A percentile compares a stretch with the other conserved stretches of the same genome.
phyloP scores from a whole-genome alignment of 2,797 vertebrate species.

The Smutsia gigantea region DNA sequence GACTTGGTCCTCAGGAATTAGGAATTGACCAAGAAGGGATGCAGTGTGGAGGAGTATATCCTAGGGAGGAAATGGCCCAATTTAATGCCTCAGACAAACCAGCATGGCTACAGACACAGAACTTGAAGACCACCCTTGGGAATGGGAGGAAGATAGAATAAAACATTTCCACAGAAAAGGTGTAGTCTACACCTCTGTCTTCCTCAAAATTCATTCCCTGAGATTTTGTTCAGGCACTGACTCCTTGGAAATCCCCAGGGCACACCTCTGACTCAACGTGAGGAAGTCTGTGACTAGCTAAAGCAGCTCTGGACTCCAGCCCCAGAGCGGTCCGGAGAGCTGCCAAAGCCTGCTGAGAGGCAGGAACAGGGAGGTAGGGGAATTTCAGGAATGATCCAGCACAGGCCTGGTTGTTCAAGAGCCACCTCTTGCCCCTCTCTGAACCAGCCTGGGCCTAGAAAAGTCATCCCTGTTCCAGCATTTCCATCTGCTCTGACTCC shows the following conservation, averaged over 20 bases:
- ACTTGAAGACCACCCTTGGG: neutral
- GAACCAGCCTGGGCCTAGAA: neutral
- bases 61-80: neutral
- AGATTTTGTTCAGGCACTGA: neutral
- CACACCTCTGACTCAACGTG: neutral
- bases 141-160: neutral
- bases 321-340: neutral
- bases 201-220: neutral
- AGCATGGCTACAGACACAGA: too few relatives aligned
- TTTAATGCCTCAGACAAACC: neutral
- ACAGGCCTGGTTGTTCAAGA: neutral
- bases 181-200: neutral
- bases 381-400: neutral
- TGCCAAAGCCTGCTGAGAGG: neutral
- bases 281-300: neutral
- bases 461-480: too few relatives aligned
- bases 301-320: neutral
- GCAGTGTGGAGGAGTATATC: neutral
- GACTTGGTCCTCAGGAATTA: accelerated
- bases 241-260: neutral
- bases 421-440: neutral
- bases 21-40: neutral
- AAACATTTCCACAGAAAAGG: neutral
- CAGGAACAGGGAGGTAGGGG: neutral
- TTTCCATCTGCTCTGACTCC: neutral